Evolutionary conservation across 23 tunicate species (phyloP).

Genomic region (Trididemnum clinides): DNA sequence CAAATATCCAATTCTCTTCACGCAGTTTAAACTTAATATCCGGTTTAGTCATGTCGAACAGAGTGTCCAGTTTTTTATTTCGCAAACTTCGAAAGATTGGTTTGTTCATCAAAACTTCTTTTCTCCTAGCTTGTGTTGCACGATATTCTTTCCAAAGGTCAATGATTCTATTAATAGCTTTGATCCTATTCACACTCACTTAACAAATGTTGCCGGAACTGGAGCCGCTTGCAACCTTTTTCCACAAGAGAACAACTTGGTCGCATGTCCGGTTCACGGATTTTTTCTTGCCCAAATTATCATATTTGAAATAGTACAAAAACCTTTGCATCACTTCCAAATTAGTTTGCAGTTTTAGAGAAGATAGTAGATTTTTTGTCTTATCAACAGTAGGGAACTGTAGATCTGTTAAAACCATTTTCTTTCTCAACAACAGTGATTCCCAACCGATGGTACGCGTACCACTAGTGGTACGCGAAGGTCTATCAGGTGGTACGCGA

Average conservation of each 20-base stretch:
- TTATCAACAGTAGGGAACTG: neutral
- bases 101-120: neutral
- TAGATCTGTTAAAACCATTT: neutral
- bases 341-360: neutral
- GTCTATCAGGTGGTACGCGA: too few species aligned
- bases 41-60: slow-evolving; percentile 14
- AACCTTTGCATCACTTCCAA: neutral
- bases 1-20: neutral
- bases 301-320: neutral
- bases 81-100: too few species aligned
- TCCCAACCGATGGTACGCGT: too few species aligned
- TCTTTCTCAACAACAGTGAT: too few species aligned
- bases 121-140: neutral
- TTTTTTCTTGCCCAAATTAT: neutral
- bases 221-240: neutral
- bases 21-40: neutral
- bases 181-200: neutral
- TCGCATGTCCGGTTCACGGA: neutral
- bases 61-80: neutral
- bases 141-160: neutral
- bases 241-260: neutral
- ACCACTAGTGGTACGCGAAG: too few species aligned
- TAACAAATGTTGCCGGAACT: neutral
- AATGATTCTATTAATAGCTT: neutral
- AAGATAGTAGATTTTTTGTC: neutral